Conservation (phyloP, 2,888 invertebrate genomes). For the Octodonta nipae region DNA sequence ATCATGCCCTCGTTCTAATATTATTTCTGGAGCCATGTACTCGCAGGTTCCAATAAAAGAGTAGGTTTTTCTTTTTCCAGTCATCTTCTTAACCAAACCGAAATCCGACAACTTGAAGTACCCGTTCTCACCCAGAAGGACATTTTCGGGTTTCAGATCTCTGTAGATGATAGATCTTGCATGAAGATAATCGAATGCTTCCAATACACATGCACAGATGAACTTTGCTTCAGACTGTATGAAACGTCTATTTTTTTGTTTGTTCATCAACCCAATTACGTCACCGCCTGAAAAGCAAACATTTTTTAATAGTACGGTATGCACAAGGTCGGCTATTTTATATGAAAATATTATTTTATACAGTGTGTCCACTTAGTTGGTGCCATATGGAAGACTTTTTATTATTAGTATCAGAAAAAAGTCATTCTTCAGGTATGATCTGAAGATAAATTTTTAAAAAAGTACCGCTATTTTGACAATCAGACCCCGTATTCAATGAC, state of each 20-base stretch:
- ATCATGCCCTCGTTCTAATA: slow-evolving; percentile 71
- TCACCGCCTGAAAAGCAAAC: slow-evolving; percentile 58
- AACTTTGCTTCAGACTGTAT: slow-evolving; percentile 74
- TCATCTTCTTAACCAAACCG: slow-evolving; percentile 81
- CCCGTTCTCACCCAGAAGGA: slow-evolving; percentile 71
- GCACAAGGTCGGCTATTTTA: too few species aligned
- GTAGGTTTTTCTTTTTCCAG: slow-evolving; percentile 71
- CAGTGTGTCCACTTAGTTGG: too few species aligned
- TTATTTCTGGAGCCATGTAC: slow-evolving; percentile 81
- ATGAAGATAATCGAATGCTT: slow-evolving; percentile 84
- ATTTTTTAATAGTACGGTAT: too few species aligned
- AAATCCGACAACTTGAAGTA: slow-evolving; percentile 90
- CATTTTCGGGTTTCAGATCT: slow-evolving; percentile 89
- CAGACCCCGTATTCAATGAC: too few species aligned
- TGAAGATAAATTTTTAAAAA: too few species aligned
- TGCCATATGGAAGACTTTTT: too few species aligned
- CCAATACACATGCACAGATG: slow-evolving; percentile 82
- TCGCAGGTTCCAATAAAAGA: slow-evolving; percentile 94
- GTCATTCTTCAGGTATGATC: too few species aligned
- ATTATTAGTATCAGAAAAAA: too few species aligned
- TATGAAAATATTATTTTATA: too few species aligned
- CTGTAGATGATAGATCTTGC: slow-evolving; percentile 63
- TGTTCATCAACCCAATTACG: slow-evolving; percentile 86
- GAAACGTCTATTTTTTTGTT: slow-evolving; percentile 54
- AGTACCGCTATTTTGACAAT: too few species aligned